Evolutionary conservation across 2,888 invertebrate genomes (phyloP), one percentile per base, ranked within the genome.

Genomic region (Candidula unifasciata): DNA sequence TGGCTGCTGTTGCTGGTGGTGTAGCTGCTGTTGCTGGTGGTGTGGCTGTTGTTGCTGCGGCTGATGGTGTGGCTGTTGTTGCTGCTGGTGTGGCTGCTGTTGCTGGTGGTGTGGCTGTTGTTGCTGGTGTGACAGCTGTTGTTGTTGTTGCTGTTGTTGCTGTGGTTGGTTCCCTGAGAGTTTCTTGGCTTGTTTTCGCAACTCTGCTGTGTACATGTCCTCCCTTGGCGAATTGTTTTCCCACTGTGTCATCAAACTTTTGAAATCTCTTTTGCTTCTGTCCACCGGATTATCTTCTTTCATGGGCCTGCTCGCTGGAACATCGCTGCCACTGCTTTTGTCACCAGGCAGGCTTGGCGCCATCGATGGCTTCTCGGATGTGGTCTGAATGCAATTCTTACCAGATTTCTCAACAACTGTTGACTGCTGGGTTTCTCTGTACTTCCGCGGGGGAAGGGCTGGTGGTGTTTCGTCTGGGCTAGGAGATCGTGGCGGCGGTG

Each of bases 171-270:
- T 91, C 64, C 90, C 89, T 89, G 89, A 93, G 90, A 88, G 93
- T 89, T 87, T 93, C 92, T 84, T 93, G 88, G 88, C 93, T 91
- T 88, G 93, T 68, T 87, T 89, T 10, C 92, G 89, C 27, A 92
- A 84, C 86, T 90, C 89, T 54, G 89, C 89, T 3, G 90, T 90
- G 81, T 92, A 92, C 0, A 87, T 87, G 74, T 92, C 90, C 71
- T 90, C 89, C n/a, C 88, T 83, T 21, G 89, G 89, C 16, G 90
- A 90, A 79, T 88, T 88, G 54, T 80, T 86, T 73, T 90, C 89
- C 85, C 87, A 88, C 79, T 88, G 87, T 37, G 81, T 87, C 81
- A 89, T 82, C 74, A 87, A 64, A 83, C 87, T 88, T 52, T 86
- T 85, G 60, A 87, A 86, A 60, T 87, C 87, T 35, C 80, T 64